These are phyloP conservation scores for Cinara cedri DNA, from an alignment of 2,888 invertebrate genomes.

Conservation along the genomic window DNA sequence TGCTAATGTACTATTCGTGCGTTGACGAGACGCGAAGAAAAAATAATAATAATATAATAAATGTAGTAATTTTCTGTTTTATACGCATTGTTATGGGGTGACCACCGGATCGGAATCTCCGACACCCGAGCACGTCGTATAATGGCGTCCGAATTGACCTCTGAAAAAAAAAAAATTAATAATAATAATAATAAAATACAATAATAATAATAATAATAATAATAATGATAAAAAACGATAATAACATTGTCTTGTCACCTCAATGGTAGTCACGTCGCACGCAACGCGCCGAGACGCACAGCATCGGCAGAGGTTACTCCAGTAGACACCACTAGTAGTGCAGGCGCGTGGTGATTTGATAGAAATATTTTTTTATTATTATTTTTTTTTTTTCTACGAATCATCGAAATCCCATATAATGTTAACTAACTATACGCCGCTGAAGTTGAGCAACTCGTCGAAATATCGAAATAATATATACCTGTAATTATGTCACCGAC, in stretches of 20 bases:
- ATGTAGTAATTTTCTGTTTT: constrained; percentile 42
- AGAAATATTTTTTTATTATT: not conserved
- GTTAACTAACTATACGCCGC: no score
- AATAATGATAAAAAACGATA: constrained; percentile 21
- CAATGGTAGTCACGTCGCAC: constrained; percentile 51
- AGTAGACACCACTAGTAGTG: not conserved
- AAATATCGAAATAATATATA: not conserved
- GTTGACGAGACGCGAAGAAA: constrained; percentile 9
- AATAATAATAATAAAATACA: constrained; percentile 37
- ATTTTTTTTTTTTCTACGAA: not conserved
- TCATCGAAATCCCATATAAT: not conserved
- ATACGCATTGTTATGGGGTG: constrained; percentile 45
- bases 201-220: constrained; percentile 37
- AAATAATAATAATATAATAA: constrained; percentile 28
- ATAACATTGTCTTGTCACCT: constrained; percentile 47
- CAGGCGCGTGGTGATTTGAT: not conserved
- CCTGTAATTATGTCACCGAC: not conserved
- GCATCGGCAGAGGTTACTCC: constrained; percentile 22
- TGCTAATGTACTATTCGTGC: constrained; percentile 47
- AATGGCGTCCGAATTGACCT: constrained; percentile 44
- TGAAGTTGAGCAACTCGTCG: not conserved
- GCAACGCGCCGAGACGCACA: not conserved
- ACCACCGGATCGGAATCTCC: constrained; percentile 54
- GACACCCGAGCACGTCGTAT: constrained; percentile 31
- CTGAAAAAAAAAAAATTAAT: constrained; percentile 22